Conservation (phyloP, 2,113 vertebrate species). For the Holacanthus passer region DNA sequence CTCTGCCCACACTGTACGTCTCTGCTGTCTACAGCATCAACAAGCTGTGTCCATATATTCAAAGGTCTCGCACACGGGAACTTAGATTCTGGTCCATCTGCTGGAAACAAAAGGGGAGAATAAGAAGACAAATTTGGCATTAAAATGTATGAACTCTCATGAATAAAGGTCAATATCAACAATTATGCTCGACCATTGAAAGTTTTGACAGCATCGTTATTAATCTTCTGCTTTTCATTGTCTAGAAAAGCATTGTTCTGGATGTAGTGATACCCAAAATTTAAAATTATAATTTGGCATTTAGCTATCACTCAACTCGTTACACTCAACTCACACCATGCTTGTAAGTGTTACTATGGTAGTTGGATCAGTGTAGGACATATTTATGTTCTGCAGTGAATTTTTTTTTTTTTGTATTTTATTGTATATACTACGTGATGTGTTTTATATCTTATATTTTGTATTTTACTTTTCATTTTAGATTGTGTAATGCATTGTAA, state of each 20-base stretch:
- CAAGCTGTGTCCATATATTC: slow-evolving; percentile 25
- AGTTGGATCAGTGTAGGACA: not conserved
- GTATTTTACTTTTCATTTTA: too few relatives aligned
- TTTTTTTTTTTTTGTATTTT: too few relatives aligned
- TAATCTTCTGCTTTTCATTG: slow-evolving; percentile 3
- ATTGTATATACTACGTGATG: too few relatives aligned
- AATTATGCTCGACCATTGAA: not conserved
- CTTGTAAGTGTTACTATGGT: not conserved
- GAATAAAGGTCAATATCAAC: slow-evolving; percentile 8
- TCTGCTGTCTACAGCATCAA: slow-evolving; percentile 31
- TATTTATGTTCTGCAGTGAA: too few relatives aligned
- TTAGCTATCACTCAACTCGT: not conserved
- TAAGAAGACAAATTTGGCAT: slow-evolving; percentile 26
- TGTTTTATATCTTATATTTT: not conserved
- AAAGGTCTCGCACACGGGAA: slow-evolving; percentile 26
- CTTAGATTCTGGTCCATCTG: slow-evolving; percentile 41
- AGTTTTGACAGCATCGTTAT: slow-evolving; percentile 11
- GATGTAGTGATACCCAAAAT: not conserved
- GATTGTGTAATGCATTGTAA: too few relatives aligned
- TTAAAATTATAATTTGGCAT: not conserved
- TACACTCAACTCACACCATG: not conserved
- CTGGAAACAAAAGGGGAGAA: slow-evolving; percentile 25
- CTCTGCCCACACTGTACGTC: slow-evolving; percentile 18
- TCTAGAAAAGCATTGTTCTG: not conserved
- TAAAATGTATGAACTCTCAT: slow-evolving; percentile 29